A percentile compares a stretch with the other conserved stretches of the same genome.
Evolutionary conservation across 2,888 invertebrate genomes (phyloP).

Genomic region (Scaptomyza flava): DNA sequence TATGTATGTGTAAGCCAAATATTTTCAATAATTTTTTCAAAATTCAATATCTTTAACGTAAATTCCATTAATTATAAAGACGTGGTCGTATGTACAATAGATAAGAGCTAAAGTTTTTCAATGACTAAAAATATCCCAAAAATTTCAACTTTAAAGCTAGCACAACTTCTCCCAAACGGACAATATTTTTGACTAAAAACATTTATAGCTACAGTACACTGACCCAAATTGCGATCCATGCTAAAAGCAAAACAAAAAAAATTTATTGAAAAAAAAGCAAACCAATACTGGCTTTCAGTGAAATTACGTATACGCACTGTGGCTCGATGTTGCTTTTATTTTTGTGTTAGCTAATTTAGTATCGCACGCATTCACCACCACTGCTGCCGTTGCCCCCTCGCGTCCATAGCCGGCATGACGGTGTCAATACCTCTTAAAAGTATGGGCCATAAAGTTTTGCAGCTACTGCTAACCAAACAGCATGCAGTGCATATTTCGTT

Average conservation of each 20-base stretch:
- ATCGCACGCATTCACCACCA: slow-evolving; percentile 4
- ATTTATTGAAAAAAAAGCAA: slow-evolving; percentile 30
- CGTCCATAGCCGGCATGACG: neutral
- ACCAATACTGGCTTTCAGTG: slow-evolving; percentile 39
- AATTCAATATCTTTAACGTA: neutral
- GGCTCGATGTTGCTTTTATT: slow-evolving; percentile 39
- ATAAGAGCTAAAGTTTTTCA: neutral
- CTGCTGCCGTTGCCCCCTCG: neutral
- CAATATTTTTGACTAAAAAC: slow-evolving; percentile 26
- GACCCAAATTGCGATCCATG: slow-evolving; percentile 43
- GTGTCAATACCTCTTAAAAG: slow-evolving; percentile 42
- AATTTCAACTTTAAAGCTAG: slow-evolving; percentile 16
- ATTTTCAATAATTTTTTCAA: neutral
- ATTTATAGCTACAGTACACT: slow-evolving; percentile 24
- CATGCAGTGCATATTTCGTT: slow-evolving; percentile 60
- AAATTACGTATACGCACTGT: slow-evolving; percentile 67
- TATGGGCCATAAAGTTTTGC: slow-evolving; percentile 67
- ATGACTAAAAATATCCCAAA: neutral
- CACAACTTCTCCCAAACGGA: slow-evolving; percentile 2
- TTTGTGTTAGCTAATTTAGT: slow-evolving; percentile 62
- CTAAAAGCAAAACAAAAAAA: slow-evolving; percentile 22
- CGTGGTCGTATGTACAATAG: neutral
- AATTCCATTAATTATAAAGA: neutral
- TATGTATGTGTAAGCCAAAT: neutral
- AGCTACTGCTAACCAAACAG: slow-evolving; percentile 38